Conservation (phyloP, 2,797 vertebrate species). For the Gambelia wislizenii region DNA sequence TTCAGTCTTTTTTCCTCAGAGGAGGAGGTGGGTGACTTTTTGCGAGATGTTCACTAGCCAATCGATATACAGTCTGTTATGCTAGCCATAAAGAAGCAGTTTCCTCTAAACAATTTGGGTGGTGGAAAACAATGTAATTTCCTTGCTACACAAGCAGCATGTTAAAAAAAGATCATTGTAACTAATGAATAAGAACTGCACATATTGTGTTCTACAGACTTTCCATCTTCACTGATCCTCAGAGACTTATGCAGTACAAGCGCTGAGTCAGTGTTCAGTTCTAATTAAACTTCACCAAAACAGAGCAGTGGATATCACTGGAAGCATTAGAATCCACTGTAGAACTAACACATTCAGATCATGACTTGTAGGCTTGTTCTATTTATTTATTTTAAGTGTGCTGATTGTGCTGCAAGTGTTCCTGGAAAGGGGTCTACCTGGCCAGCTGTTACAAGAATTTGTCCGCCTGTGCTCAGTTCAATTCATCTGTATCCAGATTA, state of each 20-base stretch:
- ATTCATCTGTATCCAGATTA: conserved; percentile 31
- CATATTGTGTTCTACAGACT: not conserved
- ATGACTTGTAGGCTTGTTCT: conserved; percentile 28
- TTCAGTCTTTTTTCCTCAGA: not conserved
- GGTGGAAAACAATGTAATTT: not conserved
- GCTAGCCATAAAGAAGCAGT: not conserved
- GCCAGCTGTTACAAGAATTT: not conserved
- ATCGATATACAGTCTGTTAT: too few species aligned
- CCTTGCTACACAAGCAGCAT: not conserved
- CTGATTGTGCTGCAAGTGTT: conserved; percentile 21
- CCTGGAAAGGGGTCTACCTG: conserved; percentile 33
- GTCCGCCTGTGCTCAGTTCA: conserved; percentile 35
- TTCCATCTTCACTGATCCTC: not conserved
- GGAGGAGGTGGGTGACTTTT: not conserved
- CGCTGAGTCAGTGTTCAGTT: conserved; percentile 11
- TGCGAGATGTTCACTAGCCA: not conserved
- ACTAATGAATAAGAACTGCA: not conserved
- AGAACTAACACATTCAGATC: conserved; percentile 33
- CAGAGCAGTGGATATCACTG: conserved; percentile 39
- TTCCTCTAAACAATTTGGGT: not conserved
- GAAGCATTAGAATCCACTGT: conserved; percentile 38
- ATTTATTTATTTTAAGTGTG: conserved; percentile 22
- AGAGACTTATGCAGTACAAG: not conserved
- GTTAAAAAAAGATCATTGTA: not conserved
- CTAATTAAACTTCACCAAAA: not conserved